These are phyloP conservation scores for Ptilorrhoa leucosticta DNA, from an alignment of 2,113 vertebrate species.

Conservation along the genomic window DNA sequence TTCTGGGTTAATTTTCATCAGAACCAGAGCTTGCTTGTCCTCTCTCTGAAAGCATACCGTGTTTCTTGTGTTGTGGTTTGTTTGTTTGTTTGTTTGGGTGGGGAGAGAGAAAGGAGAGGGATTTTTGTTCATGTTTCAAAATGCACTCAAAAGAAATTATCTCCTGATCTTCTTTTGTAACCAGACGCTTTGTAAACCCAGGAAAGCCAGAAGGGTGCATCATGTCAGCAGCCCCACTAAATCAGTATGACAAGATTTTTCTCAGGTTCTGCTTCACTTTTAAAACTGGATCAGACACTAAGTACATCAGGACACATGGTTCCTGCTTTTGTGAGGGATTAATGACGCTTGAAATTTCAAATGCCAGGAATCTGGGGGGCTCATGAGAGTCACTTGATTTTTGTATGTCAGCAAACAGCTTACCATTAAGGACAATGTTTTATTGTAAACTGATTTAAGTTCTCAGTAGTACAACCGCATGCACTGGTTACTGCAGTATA, in stretches of 20 bases:
- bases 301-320: neutral
- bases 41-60: neutral
- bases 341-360: neutral
- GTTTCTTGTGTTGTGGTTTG: neutral
- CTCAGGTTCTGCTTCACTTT: neutral
- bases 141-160: neutral
- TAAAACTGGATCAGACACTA: neutral
- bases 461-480: neutral
- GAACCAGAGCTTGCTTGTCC: neutral
- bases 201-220: neutral
- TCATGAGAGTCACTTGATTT: neutral
- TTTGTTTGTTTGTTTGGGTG: too few relatives aligned
- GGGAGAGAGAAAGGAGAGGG: neutral
- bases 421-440: neutral
- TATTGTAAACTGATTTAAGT: neutral
- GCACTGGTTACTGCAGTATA: neutral
- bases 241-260: neutral
- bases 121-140: neutral
- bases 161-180: neutral
- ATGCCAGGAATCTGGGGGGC: neutral
- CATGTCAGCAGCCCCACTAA: neutral
- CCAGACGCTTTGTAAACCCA: neutral
- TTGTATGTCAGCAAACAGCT: neutral
- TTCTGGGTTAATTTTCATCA: neutral
- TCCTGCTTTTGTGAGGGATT: neutral